Conservation (phyloP, 2,797 vertebrate species). For the Mormyrus proboscirostris region DNA sequence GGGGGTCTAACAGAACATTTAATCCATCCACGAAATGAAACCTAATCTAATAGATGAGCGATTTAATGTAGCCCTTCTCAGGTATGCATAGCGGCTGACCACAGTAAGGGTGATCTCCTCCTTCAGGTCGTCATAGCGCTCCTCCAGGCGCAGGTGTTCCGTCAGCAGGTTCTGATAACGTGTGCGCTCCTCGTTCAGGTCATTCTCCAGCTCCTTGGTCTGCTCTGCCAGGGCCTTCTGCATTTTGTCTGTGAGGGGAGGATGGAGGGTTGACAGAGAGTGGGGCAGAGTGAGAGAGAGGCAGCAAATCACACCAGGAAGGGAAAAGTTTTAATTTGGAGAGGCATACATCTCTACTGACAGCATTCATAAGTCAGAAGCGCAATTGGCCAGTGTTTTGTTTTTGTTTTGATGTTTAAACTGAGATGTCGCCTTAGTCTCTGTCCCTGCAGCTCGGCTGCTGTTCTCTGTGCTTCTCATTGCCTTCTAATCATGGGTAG, state of each 20-base stretch:
- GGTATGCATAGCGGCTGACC: constrained; percentile 53
- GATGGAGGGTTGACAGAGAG: neutral
- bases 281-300: neutral
- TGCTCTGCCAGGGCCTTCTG: constrained; percentile 76
- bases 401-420: neutral
- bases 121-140: constrained; percentile 90
- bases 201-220: constrained; percentile 85
- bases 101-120: constrained; percentile 77
- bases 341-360: neutral
- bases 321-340: neutral
- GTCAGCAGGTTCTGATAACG: constrained; percentile 95
- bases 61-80: neutral
- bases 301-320: neutral
- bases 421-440: neutral
- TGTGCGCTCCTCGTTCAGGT: constrained; percentile 89
- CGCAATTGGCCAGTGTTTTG: neutral
- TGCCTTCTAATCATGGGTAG: neutral
- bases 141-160: constrained; percentile 90
- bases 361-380: neutral
- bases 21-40: neutral
- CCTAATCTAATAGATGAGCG: neutral
- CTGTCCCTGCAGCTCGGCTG: neutral
- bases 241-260: constrained; percentile 74
- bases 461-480: neutral
- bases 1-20: neutral